Evolutionary conservation across 1,140 invertebrate genomes (phyloP).

Genomic region (Drosophila oshimai): DNA sequence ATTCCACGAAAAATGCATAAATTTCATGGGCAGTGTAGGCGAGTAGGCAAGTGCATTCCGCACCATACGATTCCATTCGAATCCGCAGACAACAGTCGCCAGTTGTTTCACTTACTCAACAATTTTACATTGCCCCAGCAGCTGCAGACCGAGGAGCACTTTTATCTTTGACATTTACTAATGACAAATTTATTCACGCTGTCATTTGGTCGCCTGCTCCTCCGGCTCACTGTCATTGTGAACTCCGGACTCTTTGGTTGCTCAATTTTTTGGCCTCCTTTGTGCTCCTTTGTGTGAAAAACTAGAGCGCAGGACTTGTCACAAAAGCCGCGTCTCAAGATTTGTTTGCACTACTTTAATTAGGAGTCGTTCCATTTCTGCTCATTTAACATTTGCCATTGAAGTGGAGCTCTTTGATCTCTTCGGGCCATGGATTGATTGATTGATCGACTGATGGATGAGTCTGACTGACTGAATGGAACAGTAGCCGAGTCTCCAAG

Average conservation of each 20-base stretch:
- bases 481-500: conserved; percentile 27
- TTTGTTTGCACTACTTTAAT: conserved; percentile 63
- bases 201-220: conserved; percentile 65
- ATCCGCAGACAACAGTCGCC: conserved; percentile 51
- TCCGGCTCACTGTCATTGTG: conserved; percentile 39
- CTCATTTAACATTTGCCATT: conserved; percentile 47
- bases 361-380: conserved; percentile 20
- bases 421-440: conserved; percentile 42
- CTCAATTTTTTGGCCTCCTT: conserved; percentile 22
- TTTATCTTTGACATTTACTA: conserved; percentile 80
- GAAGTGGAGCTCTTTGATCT: conserved; percentile 56
- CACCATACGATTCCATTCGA: conserved; percentile 41
- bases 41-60: conserved; percentile 54
- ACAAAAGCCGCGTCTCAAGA: conserved; percentile 46
- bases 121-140: conserved; percentile 44
- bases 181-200: conserved; percentile 81
- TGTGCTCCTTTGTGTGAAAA: conserved; percentile 29
- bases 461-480: conserved; percentile 5
- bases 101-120: conserved; percentile 61
- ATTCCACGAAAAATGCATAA: neutral
- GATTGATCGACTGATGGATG: conserved; percentile 47
- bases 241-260: neutral
- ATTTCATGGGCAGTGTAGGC: conserved; percentile 27
- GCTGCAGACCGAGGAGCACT: conserved; percentile 52
- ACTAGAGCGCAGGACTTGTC: conserved; percentile 37